These are phyloP conservation scores for Oriolus oriolus DNA, from an alignment of 2,113 vertebrate genomes.

Conservation along the genomic window DNA sequence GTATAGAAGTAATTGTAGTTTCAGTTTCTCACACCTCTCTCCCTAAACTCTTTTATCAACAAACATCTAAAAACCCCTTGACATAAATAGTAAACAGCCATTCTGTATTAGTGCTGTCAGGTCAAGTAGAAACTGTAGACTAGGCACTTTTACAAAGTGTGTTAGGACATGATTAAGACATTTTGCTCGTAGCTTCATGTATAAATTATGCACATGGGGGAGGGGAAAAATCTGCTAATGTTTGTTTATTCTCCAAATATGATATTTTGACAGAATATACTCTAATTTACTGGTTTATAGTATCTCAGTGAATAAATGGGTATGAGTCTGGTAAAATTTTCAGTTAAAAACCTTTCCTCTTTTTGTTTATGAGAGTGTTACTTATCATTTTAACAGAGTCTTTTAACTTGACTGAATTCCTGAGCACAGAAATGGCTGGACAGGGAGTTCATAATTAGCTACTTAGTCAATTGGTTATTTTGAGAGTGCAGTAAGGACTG, in stretches of 20 bases:
- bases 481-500: neutral
- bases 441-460: conserved; percentile 8
- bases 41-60: neutral
- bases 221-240: neutral
- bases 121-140: neutral
- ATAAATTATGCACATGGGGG: neutral
- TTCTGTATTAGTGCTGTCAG: neutral
- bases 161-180: neutral
- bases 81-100: neutral
- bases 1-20: neutral
- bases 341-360: neutral
- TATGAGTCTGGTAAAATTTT: neutral
- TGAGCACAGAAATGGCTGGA: neutral
- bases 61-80: neutral
- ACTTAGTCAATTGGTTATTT: conserved; percentile 6
- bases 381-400: neutral
- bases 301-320: neutral
- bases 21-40: neutral
- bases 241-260: neutral
- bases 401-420: neutral
- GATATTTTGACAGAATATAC: neutral
- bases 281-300: neutral
- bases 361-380: neutral
- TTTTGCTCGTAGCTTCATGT: neutral
- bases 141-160: neutral